phyloP scores from a whole-genome alignment of 2,113 vertebrate species.

The Lucifuga dentata region DNA sequence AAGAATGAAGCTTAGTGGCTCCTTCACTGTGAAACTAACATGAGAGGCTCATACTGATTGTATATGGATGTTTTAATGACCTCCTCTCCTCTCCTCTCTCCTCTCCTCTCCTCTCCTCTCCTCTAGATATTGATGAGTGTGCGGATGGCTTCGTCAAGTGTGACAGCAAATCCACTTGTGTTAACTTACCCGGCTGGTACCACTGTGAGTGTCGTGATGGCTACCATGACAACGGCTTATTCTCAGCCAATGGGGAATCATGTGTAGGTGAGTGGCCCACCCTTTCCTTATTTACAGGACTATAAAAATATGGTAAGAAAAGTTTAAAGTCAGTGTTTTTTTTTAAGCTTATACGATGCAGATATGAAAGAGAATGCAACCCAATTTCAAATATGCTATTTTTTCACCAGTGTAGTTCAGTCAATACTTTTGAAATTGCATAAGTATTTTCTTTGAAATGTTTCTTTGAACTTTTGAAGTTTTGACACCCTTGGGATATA shows the following conservation, averaged over 20 bases:
- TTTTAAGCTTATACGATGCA: too few species aligned
- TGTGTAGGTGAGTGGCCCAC: slow-evolving; percentile 90
- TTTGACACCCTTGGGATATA: not conserved
- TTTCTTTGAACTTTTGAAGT: not conserved
- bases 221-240: slow-evolving; percentile 98
- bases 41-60: not conserved
- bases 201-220: slow-evolving; percentile 98
- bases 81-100: not conserved
- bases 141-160: slow-evolving; percentile 95
- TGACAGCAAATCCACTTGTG: slow-evolving; percentile 93
- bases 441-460: too few species aligned
- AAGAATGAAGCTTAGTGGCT: slow-evolving; percentile 28
- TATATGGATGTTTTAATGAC: not conserved
- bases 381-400: too few species aligned
- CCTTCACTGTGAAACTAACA: slow-evolving; percentile 21
- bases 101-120: slow-evolving; percentile 2
- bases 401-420: too few species aligned
- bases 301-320: not conserved
- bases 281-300: not conserved
- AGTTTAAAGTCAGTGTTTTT: too few species aligned
- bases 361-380: too few species aligned
- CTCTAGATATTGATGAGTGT: slow-evolving; percentile 96
- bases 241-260: slow-evolving; percentile 92
- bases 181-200: slow-evolving; percentile 99
- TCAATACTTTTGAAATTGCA: too few species aligned